Percentiles rank a stretch among this genome's conserved stretches.
These are phyloP conservation scores for Crocallis elinguaria DNA, from an alignment of 2,888 invertebrate genomes.

Conservation along the genomic window DNA sequence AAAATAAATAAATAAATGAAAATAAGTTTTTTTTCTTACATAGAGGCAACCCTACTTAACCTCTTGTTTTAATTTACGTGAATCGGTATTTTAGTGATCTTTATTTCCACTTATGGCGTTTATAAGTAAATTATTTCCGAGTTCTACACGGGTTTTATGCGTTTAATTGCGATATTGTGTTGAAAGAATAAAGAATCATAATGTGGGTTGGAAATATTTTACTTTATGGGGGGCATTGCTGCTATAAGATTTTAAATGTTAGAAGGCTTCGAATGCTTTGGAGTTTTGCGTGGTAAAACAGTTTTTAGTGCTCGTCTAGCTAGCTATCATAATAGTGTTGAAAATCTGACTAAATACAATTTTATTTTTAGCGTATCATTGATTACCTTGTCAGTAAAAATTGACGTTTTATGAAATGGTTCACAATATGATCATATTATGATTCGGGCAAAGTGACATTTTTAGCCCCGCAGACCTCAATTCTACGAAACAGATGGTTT, in stretches of 20 bases:
- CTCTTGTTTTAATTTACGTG: constrained; percentile 33
- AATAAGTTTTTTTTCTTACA: not conserved
- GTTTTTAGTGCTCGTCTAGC: too few relatives aligned
- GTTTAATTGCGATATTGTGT: constrained; percentile 33
- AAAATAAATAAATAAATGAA: not conserved
- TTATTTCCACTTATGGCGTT: constrained; percentile 27
- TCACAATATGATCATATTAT: too few relatives aligned
- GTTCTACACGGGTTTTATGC: constrained; percentile 26
- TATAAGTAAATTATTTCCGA: constrained; percentile 29
- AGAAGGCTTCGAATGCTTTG: not conserved
- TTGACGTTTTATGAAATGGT: too few relatives aligned
- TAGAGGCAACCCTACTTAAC: constrained; percentile 19
- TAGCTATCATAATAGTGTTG: too few relatives aligned
- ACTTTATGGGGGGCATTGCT: constrained; percentile 16
- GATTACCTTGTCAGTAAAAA: too few relatives aligned
- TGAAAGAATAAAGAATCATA: constrained; percentile 20
- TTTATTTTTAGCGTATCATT: too few relatives aligned
- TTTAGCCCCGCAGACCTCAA: too few relatives aligned
- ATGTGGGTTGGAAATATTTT: constrained; percentile 16
- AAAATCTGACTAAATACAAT: too few relatives aligned
- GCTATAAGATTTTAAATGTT: not conserved
- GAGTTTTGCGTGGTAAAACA: too few relatives aligned
- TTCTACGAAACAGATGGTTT: too few relatives aligned
- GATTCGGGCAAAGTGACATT: too few relatives aligned
- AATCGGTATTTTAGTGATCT: constrained; percentile 30